Evolutionary conservation across 1,140 invertebrate genomes (phyloP).

Genomic region (Heliconius himera): DNA sequence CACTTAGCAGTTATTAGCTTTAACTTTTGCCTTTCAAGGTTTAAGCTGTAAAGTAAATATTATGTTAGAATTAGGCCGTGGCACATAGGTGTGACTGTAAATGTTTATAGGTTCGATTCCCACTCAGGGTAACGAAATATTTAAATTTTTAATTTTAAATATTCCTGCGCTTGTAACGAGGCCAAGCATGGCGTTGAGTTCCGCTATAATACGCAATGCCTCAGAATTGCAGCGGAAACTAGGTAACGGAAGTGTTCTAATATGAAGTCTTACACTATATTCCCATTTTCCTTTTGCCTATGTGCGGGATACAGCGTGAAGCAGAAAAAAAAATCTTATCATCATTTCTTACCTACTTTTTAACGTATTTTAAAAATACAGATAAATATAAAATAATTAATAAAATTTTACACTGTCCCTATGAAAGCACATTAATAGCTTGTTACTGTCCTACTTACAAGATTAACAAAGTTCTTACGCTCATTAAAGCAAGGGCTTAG

Average conservation of each 20-base stretch:
- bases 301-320: too few species aligned
- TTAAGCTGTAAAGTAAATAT: conserved; percentile 14
- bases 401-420: background rate
- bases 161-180: background rate
- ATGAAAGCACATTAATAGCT: background rate
- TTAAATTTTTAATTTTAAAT: too few species aligned
- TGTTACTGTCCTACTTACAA: conserved; percentile 7
- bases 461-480: conserved; percentile 8
- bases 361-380: background rate
- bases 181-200: background rate
- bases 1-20: background rate
- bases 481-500: conserved; percentile 7
- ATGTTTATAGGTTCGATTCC: too few species aligned
- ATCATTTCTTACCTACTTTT: too few species aligned
- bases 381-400: background rate
- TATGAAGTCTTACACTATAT: background rate
- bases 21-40: background rate
- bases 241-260: too few species aligned
- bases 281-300: too few species aligned
- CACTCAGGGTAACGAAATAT: too few species aligned
- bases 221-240: background rate
- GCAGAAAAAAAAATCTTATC: too few species aligned
- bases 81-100: too few species aligned
- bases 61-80: background rate
- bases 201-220: background rate